phyloP scores from a whole-genome alignment of 2,888 invertebrate species.

The Cerastis leucographa region DNA sequence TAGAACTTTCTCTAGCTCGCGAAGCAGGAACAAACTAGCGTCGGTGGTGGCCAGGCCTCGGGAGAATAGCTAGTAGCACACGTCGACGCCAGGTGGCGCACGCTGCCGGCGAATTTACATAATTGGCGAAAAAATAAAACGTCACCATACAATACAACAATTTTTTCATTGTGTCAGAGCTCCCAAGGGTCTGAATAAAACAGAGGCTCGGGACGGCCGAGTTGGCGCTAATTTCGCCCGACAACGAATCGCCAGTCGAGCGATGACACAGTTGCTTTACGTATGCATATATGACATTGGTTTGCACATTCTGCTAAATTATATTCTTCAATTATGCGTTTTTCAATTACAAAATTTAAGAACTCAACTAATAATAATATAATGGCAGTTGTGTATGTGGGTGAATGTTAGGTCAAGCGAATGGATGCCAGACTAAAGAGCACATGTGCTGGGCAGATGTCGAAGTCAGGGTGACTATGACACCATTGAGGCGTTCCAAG shows the following conservation, averaged over 20 bases:
- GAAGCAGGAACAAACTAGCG: conserved; percentile 75
- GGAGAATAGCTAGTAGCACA: conserved; percentile 67
- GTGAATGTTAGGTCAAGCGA: conserved; percentile 69
- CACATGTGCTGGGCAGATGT: conserved; percentile 80
- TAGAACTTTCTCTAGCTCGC: conserved; percentile 77
- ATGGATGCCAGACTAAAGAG: conserved; percentile 71
- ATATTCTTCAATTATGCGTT: conserved; percentile 29
- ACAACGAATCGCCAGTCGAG: conserved; percentile 78
- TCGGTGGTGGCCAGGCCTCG: conserved; percentile 67
- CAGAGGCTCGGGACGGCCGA: conserved; percentile 81
- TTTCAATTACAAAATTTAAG: conserved; percentile 17
- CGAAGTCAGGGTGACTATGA: conserved; percentile 74
- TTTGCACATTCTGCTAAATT: conserved; percentile 26
- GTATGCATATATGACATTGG: conserved; percentile 26
- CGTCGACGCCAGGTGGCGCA: conserved; percentile 80
- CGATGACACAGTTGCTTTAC: conserved; percentile 75
- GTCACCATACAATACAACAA: conserved; percentile 82
- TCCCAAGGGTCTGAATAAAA: conserved; percentile 87
- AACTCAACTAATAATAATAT: conserved; percentile 27
- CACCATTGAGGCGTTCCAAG: conserved; percentile 70
- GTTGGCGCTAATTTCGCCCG: conserved; percentile 83
- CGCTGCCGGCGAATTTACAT: conserved; percentile 83
- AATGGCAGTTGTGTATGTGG: conserved; percentile 38
- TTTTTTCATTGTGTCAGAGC: conserved; percentile 85
- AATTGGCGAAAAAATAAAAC: conserved; percentile 83